Evolutionary conservation across 2,113 vertebrate genomes (phyloP), one percentile per base, ranked within the genome.

Genomic region (Acrocephalus kingi): DNA sequence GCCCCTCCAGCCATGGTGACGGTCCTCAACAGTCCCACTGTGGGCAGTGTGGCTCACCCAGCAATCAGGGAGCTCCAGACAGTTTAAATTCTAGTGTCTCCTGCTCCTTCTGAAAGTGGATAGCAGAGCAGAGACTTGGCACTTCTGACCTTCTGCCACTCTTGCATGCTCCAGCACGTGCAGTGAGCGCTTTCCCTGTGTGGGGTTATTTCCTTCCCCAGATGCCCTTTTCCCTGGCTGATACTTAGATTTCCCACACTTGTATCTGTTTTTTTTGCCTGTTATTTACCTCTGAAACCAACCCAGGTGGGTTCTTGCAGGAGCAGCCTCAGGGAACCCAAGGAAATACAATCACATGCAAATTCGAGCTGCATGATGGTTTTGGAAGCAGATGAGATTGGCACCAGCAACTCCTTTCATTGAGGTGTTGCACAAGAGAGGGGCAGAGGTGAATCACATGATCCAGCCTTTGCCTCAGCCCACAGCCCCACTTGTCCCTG

Each of bases 1-100:
- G 48, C 46, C 62, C 35, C 23, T 89, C 39, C 78, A 48, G 59
- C 76, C 49, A 8, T 8, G 22, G 21, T 28, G 18, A 28, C 0
- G 0, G 27, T 48, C 41, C 75, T 67, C 0, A 1, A 0, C 58
- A 43, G n/a, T 24, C 41, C 35, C 15, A 1, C 48, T 45, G 56
- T 48, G 48, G 43, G 22, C 19, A 62, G 0, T 21, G 9, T 9
- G n/a, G 59, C 81, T 68, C 39, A 46, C 35, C 31, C 39, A 78
- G 78, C 0, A 9, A 48, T 39, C 22, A 3, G 49, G 39, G 25
- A 84, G 58, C 35, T 78, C 35, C 51, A 27, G 33, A 43, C 20
- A 24, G 11, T 33, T 73, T 41, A 41, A 87, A 49, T 37, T 62
- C 9, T 25, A 23, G 51, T 31, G 52, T 46, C 12, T 78, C 48